These are phyloP conservation scores for Elephas maximus DNA, from an alignment of 2,113 vertebrate species.

Conservation along the genomic window DNA sequence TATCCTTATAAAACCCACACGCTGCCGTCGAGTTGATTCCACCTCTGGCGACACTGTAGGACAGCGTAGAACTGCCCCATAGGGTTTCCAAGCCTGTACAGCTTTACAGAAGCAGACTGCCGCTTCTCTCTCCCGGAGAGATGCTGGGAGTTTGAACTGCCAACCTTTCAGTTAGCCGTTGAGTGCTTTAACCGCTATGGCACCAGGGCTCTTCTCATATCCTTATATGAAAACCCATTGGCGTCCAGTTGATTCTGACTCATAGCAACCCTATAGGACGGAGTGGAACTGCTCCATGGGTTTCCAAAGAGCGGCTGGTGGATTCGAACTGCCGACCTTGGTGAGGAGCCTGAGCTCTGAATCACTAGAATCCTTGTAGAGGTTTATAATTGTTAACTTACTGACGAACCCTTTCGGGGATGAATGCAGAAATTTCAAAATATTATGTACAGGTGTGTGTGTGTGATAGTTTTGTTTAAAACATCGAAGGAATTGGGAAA, in stretches of 20 bases:
- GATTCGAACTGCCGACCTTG: background rate
- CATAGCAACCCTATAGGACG: background rate
- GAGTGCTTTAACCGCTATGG: too few species aligned
- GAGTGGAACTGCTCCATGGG: too few species aligned
- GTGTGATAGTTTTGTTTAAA: background rate
- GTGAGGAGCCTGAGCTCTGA: background rate
- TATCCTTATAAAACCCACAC: background rate
- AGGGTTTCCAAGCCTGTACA: too few species aligned
- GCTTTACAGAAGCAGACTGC: too few species aligned
- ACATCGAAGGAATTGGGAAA: background rate
- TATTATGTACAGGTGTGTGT: background rate
- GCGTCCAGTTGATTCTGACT: background rate
- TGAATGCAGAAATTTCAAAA: constrained; percentile 1
- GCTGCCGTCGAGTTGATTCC: too few species aligned
- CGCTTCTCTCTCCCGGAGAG: too few species aligned
- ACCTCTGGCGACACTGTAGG: too few species aligned
- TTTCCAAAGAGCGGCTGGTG: background rate
- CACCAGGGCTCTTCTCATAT: too few species aligned
- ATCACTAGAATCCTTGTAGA: background rate
- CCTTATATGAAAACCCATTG: too few species aligned
- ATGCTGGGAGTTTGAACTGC: too few species aligned
- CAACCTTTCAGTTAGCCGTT: too few species aligned
- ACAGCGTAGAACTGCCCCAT: too few species aligned
- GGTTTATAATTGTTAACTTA: constrained; percentile 19
- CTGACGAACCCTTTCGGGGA: background rate